A percentile compares a stretch with the other conserved stretches of the same genome.
phyloP scores from a whole-genome alignment of 2,797 vertebrate genomes.

The Lacerta viridis region DNA sequence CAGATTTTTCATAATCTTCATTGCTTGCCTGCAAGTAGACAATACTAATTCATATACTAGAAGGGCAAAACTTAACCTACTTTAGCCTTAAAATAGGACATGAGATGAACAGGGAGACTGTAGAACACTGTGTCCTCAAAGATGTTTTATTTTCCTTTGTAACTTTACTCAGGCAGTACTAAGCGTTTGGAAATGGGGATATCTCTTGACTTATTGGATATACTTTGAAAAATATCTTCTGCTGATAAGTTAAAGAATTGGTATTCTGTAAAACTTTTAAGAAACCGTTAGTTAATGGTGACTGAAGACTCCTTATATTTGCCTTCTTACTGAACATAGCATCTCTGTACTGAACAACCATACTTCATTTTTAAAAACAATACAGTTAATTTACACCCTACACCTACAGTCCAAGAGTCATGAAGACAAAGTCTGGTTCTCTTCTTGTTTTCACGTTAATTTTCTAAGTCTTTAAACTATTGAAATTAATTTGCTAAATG shows the following conservation, averaged over 20 bases:
- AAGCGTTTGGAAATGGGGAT: neutral
- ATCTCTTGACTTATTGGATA: neutral
- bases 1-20: neutral
- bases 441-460: conserved; percentile 12
- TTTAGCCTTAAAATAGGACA: neutral
- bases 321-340: conserved; percentile 16
- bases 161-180: neutral
- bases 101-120: neutral
- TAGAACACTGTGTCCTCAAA: neutral
- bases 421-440: neutral
- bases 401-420: neutral
- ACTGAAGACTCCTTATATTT: neutral
- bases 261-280: conserved; percentile 25
- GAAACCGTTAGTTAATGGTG: neutral
- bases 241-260: neutral
- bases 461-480: neutral
- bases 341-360: neutral
- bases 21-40: conserved; percentile 24
- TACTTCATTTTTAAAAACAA: neutral
- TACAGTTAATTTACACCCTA: neutral
- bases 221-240: neutral
- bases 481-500: neutral
- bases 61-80: neutral
- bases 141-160: conserved; percentile 5
- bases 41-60: conserved; percentile 16